phyloP scores from a whole-genome alignment of 2,888 invertebrate species.

The Gastracanthus pulcherrimus region DNA sequence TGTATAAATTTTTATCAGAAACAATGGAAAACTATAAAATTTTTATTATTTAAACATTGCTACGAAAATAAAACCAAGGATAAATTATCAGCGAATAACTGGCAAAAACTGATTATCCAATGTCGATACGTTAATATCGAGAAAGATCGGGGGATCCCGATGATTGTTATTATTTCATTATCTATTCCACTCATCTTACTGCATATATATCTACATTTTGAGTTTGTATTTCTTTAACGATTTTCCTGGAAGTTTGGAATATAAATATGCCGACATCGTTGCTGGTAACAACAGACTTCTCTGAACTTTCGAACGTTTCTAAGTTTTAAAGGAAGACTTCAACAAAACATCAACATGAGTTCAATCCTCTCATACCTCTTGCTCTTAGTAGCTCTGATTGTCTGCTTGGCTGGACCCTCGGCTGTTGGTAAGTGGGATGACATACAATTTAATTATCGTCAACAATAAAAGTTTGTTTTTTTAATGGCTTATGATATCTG shows the following conservation, averaged over 20 bases:
- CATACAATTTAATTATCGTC: neutral
- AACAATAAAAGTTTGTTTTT: neutral
- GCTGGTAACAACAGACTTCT: neutral
- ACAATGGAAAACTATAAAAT: no score
- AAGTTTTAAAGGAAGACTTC: neutral
- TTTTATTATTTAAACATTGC: no score
- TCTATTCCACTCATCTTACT: neutral
- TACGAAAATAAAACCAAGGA: no score
- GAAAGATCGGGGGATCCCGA: no score
- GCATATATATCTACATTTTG: neutral
- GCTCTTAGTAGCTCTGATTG: constrained; percentile 23
- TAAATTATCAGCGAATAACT: no score
- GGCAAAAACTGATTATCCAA: no score
- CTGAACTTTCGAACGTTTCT: neutral
- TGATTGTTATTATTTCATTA: neutral
- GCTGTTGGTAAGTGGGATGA: constrained; percentile 8
- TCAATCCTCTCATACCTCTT: constrained; percentile 5
- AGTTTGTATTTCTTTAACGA: neutral
- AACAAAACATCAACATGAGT: neutral
- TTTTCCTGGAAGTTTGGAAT: neutral
- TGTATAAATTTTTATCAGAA: no score
- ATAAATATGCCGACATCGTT: neutral
- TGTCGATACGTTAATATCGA: no score
- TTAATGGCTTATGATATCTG: no score
- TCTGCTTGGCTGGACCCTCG: neutral